These are phyloP conservation scores for Eugnorisma glareosa DNA, from an alignment of 2,888 invertebrate species.

Conservation along the genomic window DNA sequence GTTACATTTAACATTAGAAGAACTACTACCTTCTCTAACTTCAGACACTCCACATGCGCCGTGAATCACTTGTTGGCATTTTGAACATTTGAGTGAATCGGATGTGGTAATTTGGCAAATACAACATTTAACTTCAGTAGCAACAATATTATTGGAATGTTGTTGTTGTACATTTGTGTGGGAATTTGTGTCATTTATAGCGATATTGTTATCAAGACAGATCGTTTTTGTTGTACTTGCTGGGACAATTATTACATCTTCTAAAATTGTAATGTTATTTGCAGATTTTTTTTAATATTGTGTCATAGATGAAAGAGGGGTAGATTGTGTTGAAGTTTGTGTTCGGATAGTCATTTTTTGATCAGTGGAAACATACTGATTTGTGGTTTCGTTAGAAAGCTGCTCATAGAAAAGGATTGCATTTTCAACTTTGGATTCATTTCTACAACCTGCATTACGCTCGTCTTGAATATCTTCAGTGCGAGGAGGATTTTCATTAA, in stretches of 20 bases:
- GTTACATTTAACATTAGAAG: no score
- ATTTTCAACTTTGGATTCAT: conserved; percentile 43
- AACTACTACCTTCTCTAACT: no score
- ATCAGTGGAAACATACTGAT: conserved; percentile 41
- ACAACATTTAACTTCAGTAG: conserved; percentile 41
- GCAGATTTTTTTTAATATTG: no score
- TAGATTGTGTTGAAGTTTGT: background rate
- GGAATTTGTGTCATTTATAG: no score
- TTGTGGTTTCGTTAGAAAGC: conserved; percentile 43
- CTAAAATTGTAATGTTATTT: no score
- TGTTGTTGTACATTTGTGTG: conserved; percentile 39
- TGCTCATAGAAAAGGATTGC: conserved; percentile 39
- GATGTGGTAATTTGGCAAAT: conserved; percentile 43
- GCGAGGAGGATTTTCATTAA: conserved; percentile 3
- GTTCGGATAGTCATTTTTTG: conserved; percentile 36
- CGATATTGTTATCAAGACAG: no score
- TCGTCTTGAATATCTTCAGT: conserved; percentile 44
- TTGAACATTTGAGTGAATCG: conserved; percentile 43
- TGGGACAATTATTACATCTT: no score
- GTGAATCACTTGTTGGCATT: conserved; percentile 34
- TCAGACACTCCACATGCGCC: no score
- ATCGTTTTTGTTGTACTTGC: no score
- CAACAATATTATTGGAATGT: conserved; percentile 43
- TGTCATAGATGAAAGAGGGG: no score
- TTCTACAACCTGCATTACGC: conserved; percentile 42